phyloP scores from a whole-genome alignment of 2,888 invertebrate genomes.

The Odontothrips loti region DNA sequence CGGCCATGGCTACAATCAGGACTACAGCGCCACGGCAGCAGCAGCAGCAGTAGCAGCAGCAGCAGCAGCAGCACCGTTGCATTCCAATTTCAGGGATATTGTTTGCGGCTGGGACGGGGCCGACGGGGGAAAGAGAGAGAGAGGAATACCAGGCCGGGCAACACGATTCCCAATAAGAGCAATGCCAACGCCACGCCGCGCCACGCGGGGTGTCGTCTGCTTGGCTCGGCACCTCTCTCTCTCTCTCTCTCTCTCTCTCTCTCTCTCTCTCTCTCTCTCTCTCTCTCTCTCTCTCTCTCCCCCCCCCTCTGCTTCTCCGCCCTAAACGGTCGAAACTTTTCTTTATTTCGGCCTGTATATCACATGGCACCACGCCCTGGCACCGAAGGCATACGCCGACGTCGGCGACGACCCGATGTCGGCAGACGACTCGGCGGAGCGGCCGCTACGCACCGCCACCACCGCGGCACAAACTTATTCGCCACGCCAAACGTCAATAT shows the following conservation, averaged over 20 bases:
- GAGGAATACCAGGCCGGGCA: neutral
- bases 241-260: too few relatives aligned
- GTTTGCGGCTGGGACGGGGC: neutral
- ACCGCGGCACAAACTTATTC: neutral
- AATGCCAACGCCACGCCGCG: neutral
- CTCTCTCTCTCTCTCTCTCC: too few relatives aligned
- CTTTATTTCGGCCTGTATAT: constrained; percentile 1
- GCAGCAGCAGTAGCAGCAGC: too few relatives aligned
- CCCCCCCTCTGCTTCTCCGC: too few relatives aligned
- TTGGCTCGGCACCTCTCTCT: neutral
- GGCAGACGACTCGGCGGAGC: neutral
- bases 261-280: too few relatives aligned
- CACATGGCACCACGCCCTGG: neutral
- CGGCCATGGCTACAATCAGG: neutral
- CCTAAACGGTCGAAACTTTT: neutral
- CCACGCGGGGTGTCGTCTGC: neutral
- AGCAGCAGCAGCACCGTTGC: neutral
- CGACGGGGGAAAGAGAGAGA: neutral
- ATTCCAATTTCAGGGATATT: constrained; percentile 1
- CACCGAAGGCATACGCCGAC: neutral
- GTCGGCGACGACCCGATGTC: neutral
- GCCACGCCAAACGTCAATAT: constrained; percentile 15
- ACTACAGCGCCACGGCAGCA: neutral
- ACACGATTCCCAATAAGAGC: neutral
- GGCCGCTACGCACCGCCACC: neutral